Evolutionary conservation across 1,140 invertebrate genomes (phyloP).

Genomic region (Scylla paramamosain): DNA sequence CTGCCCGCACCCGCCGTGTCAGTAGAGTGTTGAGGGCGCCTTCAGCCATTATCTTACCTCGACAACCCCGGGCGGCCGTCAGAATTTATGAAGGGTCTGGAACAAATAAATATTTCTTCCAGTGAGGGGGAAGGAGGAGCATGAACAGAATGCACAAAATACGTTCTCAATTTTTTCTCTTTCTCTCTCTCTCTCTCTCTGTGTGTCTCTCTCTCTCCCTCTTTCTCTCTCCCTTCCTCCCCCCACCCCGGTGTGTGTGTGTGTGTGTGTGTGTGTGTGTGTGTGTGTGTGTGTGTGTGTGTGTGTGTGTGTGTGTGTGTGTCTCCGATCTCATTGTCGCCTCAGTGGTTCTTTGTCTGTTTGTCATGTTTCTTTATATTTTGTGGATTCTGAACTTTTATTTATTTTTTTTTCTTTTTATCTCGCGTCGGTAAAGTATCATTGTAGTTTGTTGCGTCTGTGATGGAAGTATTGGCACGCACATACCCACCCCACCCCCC

Average conservation of each 20-base stretch:
- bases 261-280: not conserved
- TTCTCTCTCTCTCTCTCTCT: not conserved
- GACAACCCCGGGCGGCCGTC: conserved; percentile 39
- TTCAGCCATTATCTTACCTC: conserved; percentile 38
- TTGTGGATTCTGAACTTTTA: not conserved
- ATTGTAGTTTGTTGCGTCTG: not conserved
- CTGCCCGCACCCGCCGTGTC: not conserved
- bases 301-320: not conserved
- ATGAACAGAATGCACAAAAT: conserved; percentile 50
- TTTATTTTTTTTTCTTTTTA: not conserved
- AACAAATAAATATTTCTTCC: conserved; percentile 65
- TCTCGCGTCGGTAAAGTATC: not conserved
- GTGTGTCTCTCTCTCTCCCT: not conserved
- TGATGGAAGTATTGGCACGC: not conserved
- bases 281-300: not conserved
- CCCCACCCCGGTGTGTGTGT: not conserved
- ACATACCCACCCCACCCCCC: too few species aligned
- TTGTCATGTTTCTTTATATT: not conserved
- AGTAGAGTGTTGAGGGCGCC: not conserved
- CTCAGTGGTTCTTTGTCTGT: not conserved
- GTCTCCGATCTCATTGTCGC: conserved; percentile 14
- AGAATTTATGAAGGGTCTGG: conserved; percentile 66
- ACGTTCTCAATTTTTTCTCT: conserved; percentile 30
- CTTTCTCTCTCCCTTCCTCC: too few species aligned
- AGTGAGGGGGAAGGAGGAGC: conserved; percentile 43